Base-by-base conservation (phyloP, 2,888 invertebrate genomes). In the Cylindroiulus punctatus region DNA sequence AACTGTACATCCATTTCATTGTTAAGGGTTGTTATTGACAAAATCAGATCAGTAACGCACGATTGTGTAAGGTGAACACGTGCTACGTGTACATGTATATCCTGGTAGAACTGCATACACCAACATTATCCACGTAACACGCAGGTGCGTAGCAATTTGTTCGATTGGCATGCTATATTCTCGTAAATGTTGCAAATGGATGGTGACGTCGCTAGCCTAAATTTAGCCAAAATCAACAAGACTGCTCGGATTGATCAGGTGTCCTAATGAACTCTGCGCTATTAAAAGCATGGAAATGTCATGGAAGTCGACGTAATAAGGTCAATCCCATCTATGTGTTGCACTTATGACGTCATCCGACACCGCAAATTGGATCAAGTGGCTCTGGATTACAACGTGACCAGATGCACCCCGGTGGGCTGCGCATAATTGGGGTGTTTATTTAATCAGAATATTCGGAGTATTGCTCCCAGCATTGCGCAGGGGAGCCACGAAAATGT, bases 231-330 rank as follows among this genome's bases (percentile, higher is more conserved):
- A 52, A 52, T n/a, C 10, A 52, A n/a, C 52, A 52, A 52, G 14
- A 52, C 4, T 52, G 52, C 52, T 52, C 4, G 52, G 5, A 52
- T 52, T 19, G 52, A 52, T 52, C 52, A n/a, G 52, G n/a, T 52
- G 52, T n/a, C 52, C 52, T n/a, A 52, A 52, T 52, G 52, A 52
- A 52, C 52, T 52, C 8, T 52, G 5, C n/a, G 19, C 52, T 52
- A 52, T 52, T 52, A 52, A 52, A 52, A 52, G 52, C 52, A 52
- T 52, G 52, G n/a, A 52, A 52, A 52, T 52, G n/a, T 52, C 52
- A 52, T 52, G n/a, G 52, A n/a, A 52, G 52, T 52, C 52, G 52
- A 52, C 52, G n/a, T 52, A 52, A 52, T 52, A 19, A n/a, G 52
- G 52, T 52, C 52, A 52, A 52, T 52, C 52, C 52, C 52, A 52